phyloP scores from a whole-genome alignment of 2,888 invertebrate species.

The Scrobipalpa atriplicella region DNA sequence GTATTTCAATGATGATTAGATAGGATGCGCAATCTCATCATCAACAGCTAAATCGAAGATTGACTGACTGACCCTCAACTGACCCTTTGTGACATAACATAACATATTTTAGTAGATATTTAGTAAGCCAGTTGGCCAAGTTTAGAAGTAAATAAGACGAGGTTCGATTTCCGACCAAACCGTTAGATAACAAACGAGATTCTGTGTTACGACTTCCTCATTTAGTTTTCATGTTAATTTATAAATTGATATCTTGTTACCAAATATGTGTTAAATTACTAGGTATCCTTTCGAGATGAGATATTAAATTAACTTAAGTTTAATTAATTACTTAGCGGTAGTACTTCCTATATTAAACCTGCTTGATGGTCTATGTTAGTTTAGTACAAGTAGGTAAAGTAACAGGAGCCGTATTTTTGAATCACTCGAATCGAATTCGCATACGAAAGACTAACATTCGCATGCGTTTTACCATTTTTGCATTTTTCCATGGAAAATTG shows the following conservation, averaged over 20 bases:
- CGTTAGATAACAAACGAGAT: conserved; percentile 5
- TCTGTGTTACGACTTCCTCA: conserved; percentile 1
- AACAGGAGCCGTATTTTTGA: no score
- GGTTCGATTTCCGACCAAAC: not conserved
- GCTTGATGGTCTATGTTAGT: not conserved
- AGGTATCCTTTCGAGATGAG: not conserved
- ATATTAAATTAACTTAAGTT: not conserved
- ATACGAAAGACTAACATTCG: no score
- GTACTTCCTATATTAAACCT: not conserved
- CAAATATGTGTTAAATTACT: not conserved
- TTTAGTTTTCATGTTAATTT: conserved; percentile 3
- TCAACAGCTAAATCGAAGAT: no score
- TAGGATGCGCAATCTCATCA: no score
- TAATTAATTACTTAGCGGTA: not conserved
- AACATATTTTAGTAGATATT: not conserved
- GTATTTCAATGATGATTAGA: no score
- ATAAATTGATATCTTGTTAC: not conserved
- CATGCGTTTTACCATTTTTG: no score
- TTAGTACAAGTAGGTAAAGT: no score
- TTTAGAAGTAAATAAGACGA: not conserved
- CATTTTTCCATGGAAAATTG: no score
- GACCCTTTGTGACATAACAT: not conserved
- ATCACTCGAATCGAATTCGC: no score
- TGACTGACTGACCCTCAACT: not conserved
- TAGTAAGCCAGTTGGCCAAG: not conserved